Base-by-base conservation (phyloP, 2,113 vertebrate genomes). In the Paramisgurnus dabryanus region DNA sequence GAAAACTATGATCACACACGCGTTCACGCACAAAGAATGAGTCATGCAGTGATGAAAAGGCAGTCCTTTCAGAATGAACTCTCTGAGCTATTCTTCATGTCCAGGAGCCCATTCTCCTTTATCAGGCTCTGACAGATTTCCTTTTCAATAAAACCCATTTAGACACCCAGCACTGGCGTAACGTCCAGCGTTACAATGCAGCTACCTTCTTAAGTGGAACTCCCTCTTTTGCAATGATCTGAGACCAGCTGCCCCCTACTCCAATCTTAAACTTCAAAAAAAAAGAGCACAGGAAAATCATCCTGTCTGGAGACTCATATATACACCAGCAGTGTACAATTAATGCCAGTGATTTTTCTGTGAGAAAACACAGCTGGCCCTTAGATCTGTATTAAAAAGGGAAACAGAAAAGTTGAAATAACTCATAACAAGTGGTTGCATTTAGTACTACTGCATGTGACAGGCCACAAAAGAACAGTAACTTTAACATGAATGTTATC, bases 41-140 rank as follows among this genome's bases (percentile, higher is more conserved):
- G 87, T 92, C 92, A 93, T 91, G 91, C 87, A 78, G 89, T 84
- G 87, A 92, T 92, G 92, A 93, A 92, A 93, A 93, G 89, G 90
- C 90, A 91, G 88, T 88, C 90, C 89, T 91, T 93, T 92, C 91
- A 92, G 90, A 86, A 86, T 90, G 90, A 93, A 93, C 92, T 87
- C 89, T 88, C 87, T 93, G 91, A 93, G 91, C 91, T 90, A 87
- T 86, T 89, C 90, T 83, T 90, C 89, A 90, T 90, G 92, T 92
- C 92, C 89, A 91, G 89, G 90, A 91, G 91, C 88, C 88, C 90
- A 90, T 92, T 93, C 89, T 92, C 90, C 88, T 91, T 87, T 89
- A 89, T 89, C 89, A 79, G 88, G 87, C 86, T 87, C 89, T 91
- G 89, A 89, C 89, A 91, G 90, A 86, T 90, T 90, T 88, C 89